Percentiles rank a stretch among this genome's conserved stretches.
Evolutionary conservation across 2,113 vertebrate species (phyloP).

Genomic region (Nycticryphes semicollaris): DNA sequence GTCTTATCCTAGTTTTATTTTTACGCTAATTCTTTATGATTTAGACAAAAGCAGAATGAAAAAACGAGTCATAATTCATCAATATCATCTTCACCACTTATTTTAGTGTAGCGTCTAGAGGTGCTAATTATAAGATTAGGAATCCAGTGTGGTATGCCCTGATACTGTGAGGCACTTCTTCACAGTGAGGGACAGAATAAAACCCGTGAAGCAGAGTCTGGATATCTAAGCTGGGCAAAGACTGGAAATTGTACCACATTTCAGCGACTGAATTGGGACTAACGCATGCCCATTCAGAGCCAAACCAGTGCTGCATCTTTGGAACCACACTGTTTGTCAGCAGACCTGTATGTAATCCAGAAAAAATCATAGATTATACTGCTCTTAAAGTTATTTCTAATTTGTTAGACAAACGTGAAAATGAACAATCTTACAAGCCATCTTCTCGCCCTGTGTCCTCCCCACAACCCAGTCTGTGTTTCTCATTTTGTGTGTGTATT

Average conservation of each 20-base stretch:
- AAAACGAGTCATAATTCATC: not conserved
- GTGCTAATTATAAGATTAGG: not conserved
- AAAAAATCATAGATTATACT: not conserved
- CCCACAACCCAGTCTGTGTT: not conserved
- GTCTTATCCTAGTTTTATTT: not conserved
- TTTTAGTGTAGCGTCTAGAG: not conserved
- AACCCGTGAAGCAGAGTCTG: not conserved
- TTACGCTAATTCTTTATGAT: not conserved
- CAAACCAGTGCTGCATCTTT: not conserved
- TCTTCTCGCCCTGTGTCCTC: not conserved
- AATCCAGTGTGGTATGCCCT: not conserved
- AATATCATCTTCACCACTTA: not conserved
- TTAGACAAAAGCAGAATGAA: not conserved
- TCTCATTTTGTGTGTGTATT: not conserved
- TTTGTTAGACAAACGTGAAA: not conserved
- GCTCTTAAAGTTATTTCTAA: not conserved
- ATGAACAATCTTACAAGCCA: not conserved
- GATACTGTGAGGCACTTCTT: not conserved
- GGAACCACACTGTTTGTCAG: not conserved
- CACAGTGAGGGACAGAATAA: not conserved
- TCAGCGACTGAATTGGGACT: not conserved
- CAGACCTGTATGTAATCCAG: not conserved
- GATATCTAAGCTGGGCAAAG: not conserved
- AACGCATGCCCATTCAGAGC: not conserved
- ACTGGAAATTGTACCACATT: not conserved